Conservation (phyloP, 2,888 invertebrate genomes). For the Merodon equestris region DNA sequence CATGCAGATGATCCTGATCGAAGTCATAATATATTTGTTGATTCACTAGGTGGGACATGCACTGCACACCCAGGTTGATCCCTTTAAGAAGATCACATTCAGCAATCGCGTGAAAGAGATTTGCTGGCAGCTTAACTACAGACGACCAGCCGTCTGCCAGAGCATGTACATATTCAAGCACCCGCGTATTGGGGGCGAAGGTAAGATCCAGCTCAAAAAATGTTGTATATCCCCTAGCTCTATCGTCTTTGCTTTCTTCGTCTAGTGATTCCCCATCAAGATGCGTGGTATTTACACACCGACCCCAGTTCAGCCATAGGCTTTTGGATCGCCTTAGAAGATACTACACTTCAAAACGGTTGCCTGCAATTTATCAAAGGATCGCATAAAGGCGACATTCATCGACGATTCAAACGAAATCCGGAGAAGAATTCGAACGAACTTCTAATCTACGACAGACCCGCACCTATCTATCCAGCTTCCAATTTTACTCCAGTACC, state of each 20-base stretch:
- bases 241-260: background rate
- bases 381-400: constrained; percentile 92
- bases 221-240: background rate
- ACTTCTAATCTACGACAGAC: constrained; percentile 84
- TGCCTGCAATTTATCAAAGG: constrained; percentile 95
- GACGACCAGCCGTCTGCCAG: constrained; percentile 92
- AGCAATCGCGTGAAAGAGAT: constrained; percentile 89
- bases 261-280: constrained; percentile 88
- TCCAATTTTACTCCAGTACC: constrained; percentile 88
- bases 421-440: constrained; percentile 83
- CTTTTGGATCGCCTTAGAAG: constrained; percentile 97
- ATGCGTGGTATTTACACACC: constrained; percentile 92
- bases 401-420: constrained; percentile 84
- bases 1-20: background rate
- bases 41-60: constrained; percentile 88
- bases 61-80: constrained; percentile 71
- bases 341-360: constrained; percentile 95
- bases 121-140: constrained; percentile 85
- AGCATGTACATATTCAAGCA: constrained; percentile 99
- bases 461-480: constrained; percentile 85
- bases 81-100: constrained; percentile 91
- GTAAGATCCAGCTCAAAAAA: constrained; percentile 79
- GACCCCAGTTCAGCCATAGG: constrained; percentile 90
- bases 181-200: constrained; percentile 93
- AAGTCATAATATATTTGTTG: background rate